Base-by-base conservation (phyloP, 2,113 vertebrate genomes). In the Nesoenas mayeri region DNA sequence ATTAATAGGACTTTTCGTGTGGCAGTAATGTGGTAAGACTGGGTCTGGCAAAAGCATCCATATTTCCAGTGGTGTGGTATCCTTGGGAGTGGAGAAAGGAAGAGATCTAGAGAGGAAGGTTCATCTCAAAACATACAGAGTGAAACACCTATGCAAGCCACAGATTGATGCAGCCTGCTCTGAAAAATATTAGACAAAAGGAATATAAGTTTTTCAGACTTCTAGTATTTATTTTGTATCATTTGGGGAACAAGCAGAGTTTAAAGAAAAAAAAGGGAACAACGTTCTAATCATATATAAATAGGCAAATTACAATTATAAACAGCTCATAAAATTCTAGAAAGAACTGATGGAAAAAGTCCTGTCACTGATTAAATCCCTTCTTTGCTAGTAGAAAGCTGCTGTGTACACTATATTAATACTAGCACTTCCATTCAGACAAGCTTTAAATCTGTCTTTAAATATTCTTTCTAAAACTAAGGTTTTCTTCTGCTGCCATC, bases 161-260 rank as follows among this genome's bases (percentile, higher is more conserved):
- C 32, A 66, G 69, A 42, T 31, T 26, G 31, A 75, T 54, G 44
- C 54, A 93, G 44, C 32, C 56, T 86, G 28, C 28, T 88, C 18
- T 81, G 36, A 91, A 93, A 85, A 84, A 65, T 84, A 65, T 19
- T 86, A 93, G 62, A 85, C 82, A 53, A 86, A 94, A 65, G n/a
- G 17, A 4, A 42, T 12, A 47, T 58, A 73, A 64, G 22, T 54
- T 93, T 88, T 86, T 93, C 83, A 95, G 69, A 50, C 48, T 79
- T 86, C 31, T 75, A 42, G n/a, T 80, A n/a, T 88, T 91, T 91
- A 11, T 22, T 61, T 54, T 67, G 60, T 75, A 21, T 53, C 31
- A 42, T 85, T 86, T 90, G 64, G 85, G 79, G 53, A 16, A 91
- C 28, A 91, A 80, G 48, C 5, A 56, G 31, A 81, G 13, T 69